phyloP scores from a whole-genome alignment of 2,888 invertebrate genomes.

The Syritta pipiens region DNA sequence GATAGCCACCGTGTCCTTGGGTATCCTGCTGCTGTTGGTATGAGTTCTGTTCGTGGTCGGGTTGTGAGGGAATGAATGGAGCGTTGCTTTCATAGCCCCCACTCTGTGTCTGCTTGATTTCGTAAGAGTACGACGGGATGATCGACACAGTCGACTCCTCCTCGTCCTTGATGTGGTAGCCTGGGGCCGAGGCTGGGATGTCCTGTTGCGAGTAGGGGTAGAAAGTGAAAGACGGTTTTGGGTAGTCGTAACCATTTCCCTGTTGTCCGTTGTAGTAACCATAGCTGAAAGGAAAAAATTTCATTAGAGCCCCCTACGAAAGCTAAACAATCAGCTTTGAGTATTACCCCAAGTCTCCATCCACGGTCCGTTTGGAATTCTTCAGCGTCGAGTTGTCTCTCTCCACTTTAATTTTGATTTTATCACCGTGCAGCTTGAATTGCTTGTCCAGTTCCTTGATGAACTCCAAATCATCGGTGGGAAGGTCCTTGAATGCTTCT shows the following conservation, averaged over 20 bases:
- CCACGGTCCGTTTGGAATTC: constrained; percentile 84
- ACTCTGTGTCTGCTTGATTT: constrained; percentile 72
- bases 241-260: constrained; percentile 75
- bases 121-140: constrained; percentile 82
- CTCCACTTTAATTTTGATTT: constrained; percentile 78
- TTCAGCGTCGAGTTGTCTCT: constrained; percentile 75
- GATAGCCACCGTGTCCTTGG: constrained; percentile 39
- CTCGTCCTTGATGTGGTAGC: constrained; percentile 70
- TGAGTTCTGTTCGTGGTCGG: constrained; percentile 47
- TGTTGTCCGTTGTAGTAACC: constrained; percentile 73
- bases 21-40: constrained; percentile 71
- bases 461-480: constrained; percentile 77
- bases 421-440: constrained; percentile 77
- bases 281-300: constrained; percentile 72
- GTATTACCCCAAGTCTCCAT: constrained; percentile 85
- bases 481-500: constrained; percentile 75
- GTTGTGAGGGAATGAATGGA: constrained; percentile 49
- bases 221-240: constrained; percentile 82
- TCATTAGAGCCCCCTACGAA: neutral
- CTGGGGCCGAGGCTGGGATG: constrained; percentile 78
- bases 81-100: constrained; percentile 28
- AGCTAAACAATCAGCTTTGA: neutral
- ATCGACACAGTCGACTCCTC: constrained; percentile 80
- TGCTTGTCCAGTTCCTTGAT: constrained; percentile 79
- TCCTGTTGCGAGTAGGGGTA: constrained; percentile 87